Evolutionary conservation across 2,113 vertebrate genomes (phyloP).

Genomic region (Pipra filicauda): DNA sequence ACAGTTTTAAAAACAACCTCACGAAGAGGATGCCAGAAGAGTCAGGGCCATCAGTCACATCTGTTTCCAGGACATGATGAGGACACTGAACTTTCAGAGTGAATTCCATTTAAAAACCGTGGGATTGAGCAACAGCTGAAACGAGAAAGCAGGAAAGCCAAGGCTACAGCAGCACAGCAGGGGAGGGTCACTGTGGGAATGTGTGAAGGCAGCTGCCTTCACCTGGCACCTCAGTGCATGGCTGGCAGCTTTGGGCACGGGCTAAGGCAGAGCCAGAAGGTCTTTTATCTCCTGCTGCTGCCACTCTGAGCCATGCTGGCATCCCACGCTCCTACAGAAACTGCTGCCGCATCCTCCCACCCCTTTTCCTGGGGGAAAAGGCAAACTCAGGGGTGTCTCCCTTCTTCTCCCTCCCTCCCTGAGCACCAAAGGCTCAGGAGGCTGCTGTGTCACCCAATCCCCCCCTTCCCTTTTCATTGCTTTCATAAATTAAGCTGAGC

Average conservation of each 20-base stretch:
- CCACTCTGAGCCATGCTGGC: fast-evolving
- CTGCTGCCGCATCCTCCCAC: not conserved
- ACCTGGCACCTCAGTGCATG: not conserved
- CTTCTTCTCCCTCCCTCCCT: not conserved
- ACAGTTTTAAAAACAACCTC: not conserved
- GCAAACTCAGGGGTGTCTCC: not conserved
- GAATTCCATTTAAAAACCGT: not conserved
- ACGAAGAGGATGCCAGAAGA: not conserved
- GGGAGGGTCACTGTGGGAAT: fast-evolving
- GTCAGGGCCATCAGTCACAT: not conserved
- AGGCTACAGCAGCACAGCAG: not conserved
- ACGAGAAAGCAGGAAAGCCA: not conserved
- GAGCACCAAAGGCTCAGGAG: not conserved
- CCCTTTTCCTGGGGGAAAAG: not conserved
- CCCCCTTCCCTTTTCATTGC: not conserved
- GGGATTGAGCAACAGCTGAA: not conserved
- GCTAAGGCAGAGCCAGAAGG: not conserved
- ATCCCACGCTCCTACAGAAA: fast-evolving
- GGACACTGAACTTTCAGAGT: not conserved
- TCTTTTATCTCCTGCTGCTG: not conserved
- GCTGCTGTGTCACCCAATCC: not conserved
- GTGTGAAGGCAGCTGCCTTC: not conserved
- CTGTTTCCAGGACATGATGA: not conserved
- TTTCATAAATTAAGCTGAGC: conserved; percentile 58
- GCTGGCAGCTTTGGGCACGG: not conserved